Evolutionary conservation across 2,113 vertebrate species (phyloP).

Genomic region (Poicephalus meyeri): DNA sequence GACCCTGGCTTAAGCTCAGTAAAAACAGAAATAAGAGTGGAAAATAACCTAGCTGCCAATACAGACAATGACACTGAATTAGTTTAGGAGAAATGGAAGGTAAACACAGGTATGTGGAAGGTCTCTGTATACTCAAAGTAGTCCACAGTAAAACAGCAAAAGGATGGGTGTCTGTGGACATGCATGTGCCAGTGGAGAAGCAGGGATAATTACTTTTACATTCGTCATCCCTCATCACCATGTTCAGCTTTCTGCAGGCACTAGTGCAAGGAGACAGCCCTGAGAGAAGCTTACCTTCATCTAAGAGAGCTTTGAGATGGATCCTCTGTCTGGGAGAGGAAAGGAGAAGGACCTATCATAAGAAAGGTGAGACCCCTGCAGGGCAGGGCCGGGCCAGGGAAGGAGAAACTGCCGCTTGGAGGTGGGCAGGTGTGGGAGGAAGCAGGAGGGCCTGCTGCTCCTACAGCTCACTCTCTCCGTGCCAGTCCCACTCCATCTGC

Average conservation of each 20-base stretch:
- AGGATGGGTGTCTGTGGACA: background rate
- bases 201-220: background rate
- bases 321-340: background rate
- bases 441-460: background rate
- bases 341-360: background rate
- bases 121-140: background rate
- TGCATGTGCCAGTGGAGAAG: background rate
- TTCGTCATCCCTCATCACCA: background rate
- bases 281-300: background rate
- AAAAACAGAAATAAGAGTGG: background rate
- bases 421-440: background rate
- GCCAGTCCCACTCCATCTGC: slow-evolving; percentile 55
- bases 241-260: background rate
- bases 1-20: background rate
- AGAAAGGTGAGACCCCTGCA: background rate
- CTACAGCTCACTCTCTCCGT: background rate
- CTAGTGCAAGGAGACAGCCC: background rate
- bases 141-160: background rate
- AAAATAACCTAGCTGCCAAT: background rate
- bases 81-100: background rate
- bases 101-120: background rate
- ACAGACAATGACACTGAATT: background rate
- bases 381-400: background rate
- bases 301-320: background rate
- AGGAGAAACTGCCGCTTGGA: background rate